Percentiles rank a stretch among this genome's conserved stretches.
phyloP scores from a whole-genome alignment of 2,797 vertebrate species.

The Coccyzus lansbergi region DNA sequence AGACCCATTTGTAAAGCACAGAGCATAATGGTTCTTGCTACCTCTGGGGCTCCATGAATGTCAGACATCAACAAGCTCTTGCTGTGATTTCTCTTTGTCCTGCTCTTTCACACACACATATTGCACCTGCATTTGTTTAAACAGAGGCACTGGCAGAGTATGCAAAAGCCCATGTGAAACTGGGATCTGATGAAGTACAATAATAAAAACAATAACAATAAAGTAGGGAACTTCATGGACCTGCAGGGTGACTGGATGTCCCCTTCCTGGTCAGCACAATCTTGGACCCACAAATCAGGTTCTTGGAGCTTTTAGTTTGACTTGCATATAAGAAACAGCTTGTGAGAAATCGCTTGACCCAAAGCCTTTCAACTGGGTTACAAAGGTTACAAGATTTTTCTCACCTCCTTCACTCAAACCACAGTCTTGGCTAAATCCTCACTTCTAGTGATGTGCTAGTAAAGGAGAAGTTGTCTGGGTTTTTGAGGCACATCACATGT shows the following conservation, averaged over 20 bases:
- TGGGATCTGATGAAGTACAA: background rate
- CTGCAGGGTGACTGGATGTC: background rate
- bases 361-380: background rate
- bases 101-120: background rate
- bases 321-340: background rate
- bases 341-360: background rate
- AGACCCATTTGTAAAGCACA: no score
- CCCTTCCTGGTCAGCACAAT: background rate
- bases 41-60: background rate
- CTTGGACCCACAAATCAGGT: background rate
- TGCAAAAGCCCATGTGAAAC: background rate
- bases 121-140: background rate
- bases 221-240: background rate
- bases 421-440: background rate
- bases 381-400: background rate
- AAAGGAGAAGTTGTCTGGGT: background rate
- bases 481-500: background rate
- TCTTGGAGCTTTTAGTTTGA: background rate
- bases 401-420: background rate
- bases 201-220: background rate
- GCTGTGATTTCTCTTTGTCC: fast-evolving
- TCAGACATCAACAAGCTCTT: background rate
- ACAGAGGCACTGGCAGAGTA: background rate
- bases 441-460: background rate
- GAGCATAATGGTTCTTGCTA: fast-evolving